Evolutionary conservation across 2,113 vertebrate species (phyloP).

Genomic region (Equus przewalskii): DNA sequence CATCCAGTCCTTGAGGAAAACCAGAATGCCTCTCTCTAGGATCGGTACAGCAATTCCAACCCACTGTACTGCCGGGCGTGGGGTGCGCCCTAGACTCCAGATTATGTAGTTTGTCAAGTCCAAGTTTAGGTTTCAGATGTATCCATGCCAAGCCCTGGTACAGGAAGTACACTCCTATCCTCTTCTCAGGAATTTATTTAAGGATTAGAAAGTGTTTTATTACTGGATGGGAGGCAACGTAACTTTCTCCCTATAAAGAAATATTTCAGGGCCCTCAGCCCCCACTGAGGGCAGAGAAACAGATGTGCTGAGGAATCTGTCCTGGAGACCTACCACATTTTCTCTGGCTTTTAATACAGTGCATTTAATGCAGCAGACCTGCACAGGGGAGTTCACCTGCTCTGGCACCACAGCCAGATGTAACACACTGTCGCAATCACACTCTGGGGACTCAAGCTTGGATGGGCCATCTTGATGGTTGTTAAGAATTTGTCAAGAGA

Average conservation of each 20-base stretch:
- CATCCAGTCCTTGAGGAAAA: not conserved
- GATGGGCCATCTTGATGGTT: not conserved
- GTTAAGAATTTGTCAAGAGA: conserved; percentile 54
- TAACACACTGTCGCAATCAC: not conserved
- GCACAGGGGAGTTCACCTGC: not conserved
- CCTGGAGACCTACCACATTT: not conserved
- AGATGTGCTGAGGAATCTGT: not conserved
- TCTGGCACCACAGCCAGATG: not conserved
- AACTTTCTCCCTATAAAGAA: not conserved
- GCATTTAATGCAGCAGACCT: not conserved
- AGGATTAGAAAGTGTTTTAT: conserved; percentile 10
- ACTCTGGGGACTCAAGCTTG: not conserved
- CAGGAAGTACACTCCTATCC: not conserved
- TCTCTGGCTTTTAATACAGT: not conserved
- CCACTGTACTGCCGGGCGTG: not conserved
- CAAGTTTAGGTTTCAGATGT: not conserved
- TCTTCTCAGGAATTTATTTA: not conserved
- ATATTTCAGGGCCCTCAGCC: not conserved
- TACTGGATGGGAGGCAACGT: not conserved
- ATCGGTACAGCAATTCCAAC: not conserved
- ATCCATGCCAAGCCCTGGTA: not conserved
- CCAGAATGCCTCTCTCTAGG: not conserved
- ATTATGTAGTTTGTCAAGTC: not conserved
- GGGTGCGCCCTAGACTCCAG: not conserved
- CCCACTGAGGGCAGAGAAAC: not conserved